Evolutionary conservation across 2,113 vertebrate species (phyloP), one percentile per base, ranked within the genome.

Genomic region (Alligator mississippiensis): DNA sequence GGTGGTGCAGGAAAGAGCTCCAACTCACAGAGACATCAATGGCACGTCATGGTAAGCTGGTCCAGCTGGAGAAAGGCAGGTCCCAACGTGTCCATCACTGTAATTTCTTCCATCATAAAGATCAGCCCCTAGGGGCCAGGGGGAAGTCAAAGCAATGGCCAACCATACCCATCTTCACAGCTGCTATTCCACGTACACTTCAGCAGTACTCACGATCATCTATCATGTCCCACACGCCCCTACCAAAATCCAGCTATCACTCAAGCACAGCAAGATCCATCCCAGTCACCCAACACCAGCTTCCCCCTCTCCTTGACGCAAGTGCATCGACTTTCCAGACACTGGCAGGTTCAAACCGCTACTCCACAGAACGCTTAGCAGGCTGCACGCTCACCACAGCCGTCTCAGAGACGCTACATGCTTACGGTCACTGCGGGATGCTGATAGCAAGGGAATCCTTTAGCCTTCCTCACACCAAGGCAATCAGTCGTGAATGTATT

Each of bases 1-100:
- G 18, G 6, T 2, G 7, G 28, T 38, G 57, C 0, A 0, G 55
- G 15, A 77, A 70, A 24, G 0, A 1, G 63, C 5, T 74, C 30
- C 30, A 18, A 24, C 4, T 1, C 0, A 10, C n/a, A 59, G 82
- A 77, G 72, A 68, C 25, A 27, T 34, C 72, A 85, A 81, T 38
- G 68, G 76, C 66, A n/a, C 28, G 16, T n/a, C 1, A 0, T 6
- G 70, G 64, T 64, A 11, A 6, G n/a, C 58, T n/a, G 30, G 59
- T 64, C 28, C 54, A 15, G 54, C 4, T 2, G 0, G 70, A 34
- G 30, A 78, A 66, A 66, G 24, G 27, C 0, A 0, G 72, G 47
- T 11, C 25, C 72, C 47, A 57, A 54, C 30, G 12, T 19, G 70
- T 24, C 24, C 55, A 11, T 80, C 28, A 21, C 10, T 60, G 76